Evolutionary conservation across 2,888 invertebrate genomes (phyloP).

Genomic region (Dolichopus griseipennis): DNA sequence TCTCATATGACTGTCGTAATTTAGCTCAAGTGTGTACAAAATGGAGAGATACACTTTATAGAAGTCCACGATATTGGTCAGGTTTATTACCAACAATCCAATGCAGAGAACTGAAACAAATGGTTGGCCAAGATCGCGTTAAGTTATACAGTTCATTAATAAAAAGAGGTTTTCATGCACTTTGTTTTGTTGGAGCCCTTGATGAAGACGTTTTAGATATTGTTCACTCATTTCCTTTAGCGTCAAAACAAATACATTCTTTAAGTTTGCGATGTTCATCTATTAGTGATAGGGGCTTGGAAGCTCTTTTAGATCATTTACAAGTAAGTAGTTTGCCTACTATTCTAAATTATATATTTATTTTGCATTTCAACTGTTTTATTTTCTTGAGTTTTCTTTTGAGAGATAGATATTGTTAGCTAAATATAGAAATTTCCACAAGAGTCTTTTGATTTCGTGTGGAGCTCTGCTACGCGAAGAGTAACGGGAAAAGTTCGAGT

Average conservation of each 20-base stretch:
- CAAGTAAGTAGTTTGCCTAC: slow-evolving; percentile 50
- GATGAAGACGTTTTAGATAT: slow-evolving; percentile 86
- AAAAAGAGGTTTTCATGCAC: slow-evolving; percentile 74
- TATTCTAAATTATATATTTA: too few species aligned
- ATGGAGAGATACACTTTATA: slow-evolving; percentile 84
- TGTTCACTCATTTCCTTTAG: slow-evolving; percentile 73
- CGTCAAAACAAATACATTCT: slow-evolving; percentile 74
- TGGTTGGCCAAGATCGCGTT: slow-evolving; percentile 49
- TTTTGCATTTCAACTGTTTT: too few species aligned
- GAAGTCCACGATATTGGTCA: slow-evolving; percentile 79
- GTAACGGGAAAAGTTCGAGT: too few species aligned
- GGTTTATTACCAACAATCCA: slow-evolving; percentile 77
- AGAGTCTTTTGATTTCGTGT: too few species aligned
- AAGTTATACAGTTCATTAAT: slow-evolving; percentile 73
- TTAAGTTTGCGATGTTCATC: slow-evolving; percentile 81
- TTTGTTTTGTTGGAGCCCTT: slow-evolving; percentile 74
- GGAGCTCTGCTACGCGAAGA: too few species aligned
- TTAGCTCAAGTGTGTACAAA: slow-evolving; percentile 76
- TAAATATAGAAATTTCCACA: too few species aligned
- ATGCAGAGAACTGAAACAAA: slow-evolving; percentile 68
- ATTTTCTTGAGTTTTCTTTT: too few species aligned
- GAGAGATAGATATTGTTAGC: too few species aligned
- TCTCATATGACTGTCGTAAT: slow-evolving; percentile 64
- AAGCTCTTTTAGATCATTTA: slow-evolving; percentile 77
- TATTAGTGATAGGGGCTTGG: slow-evolving; percentile 82